Conservation (phyloP, 2,113 vertebrate genomes). For the Mus spicilegus region DNA sequence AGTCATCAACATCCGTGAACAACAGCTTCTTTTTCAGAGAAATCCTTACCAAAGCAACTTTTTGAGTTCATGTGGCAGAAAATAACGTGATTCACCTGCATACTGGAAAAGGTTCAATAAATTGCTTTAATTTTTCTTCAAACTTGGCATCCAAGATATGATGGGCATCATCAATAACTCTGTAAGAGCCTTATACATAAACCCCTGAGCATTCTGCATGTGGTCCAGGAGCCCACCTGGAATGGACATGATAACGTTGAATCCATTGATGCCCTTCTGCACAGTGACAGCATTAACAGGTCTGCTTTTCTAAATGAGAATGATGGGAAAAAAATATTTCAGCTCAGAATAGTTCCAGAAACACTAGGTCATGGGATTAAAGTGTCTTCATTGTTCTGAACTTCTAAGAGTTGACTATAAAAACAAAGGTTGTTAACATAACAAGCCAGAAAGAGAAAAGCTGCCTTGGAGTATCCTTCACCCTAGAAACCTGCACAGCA, state of each 20-base stretch:
- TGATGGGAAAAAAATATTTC: conserved; percentile 46
- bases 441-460: conserved; percentile 68
- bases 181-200: neutral
- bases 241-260: neutral
- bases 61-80: conserved; percentile 96
- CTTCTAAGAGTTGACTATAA: conserved; percentile 66
- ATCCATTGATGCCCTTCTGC: neutral
- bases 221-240: neutral
- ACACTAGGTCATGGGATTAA: conserved; percentile 49
- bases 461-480: neutral
- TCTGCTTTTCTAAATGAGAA: conserved; percentile 20
- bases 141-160: too few species aligned
- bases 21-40: conserved; percentile 97
- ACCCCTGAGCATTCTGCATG: neutral
- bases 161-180: neutral
- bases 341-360: conserved; percentile 48
- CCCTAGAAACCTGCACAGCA: neutral
- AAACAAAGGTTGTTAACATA: conserved; percentile 66
- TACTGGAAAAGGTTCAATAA: conserved; percentile 83
- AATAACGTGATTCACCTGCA: conserved; percentile 97
- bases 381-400: conserved; percentile 59
- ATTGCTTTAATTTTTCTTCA: neutral
- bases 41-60: conserved; percentile 96
- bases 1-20: conserved; percentile 96
- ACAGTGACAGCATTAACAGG: neutral